These are phyloP conservation scores for Chiloscyllium punctatum DNA, from an alignment of 2,797 vertebrate species.

Conservation along the genomic window DNA sequence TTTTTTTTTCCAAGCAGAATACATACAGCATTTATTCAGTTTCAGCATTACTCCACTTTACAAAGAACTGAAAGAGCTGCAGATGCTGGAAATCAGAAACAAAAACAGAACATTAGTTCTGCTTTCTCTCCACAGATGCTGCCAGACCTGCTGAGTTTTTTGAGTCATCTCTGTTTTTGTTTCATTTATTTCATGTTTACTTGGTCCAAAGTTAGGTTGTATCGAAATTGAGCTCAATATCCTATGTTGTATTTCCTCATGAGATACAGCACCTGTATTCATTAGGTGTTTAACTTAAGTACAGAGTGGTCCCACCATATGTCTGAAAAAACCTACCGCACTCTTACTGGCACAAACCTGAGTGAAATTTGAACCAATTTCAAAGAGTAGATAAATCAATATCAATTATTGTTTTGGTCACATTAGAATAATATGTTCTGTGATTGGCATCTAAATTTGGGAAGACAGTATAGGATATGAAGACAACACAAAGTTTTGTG, in stretches of 20 bases:
- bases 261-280: neutral
- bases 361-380: neutral
- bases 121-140: no score
- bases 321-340: neutral
- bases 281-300: neutral
- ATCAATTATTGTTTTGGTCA: neutral
- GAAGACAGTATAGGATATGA: neutral
- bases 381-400: neutral
- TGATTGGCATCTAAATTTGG: neutral
- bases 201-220: neutral
- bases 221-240: neutral
- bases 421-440: neutral
- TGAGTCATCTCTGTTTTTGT: no score
- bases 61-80: no score
- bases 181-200: neutral
- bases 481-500: neutral
- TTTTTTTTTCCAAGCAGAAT: neutral
- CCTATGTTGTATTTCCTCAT: neutral
- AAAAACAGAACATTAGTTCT: no score
- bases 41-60: neutral
- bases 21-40: no score
- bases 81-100: no score
- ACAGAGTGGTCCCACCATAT: neutral
- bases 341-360: neutral
- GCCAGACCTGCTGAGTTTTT: no score